Evolutionary conservation across 1,140 invertebrate genomes (phyloP), one percentile per base, ranked within the genome.

Genomic region (Orchesella cincta): DNA sequence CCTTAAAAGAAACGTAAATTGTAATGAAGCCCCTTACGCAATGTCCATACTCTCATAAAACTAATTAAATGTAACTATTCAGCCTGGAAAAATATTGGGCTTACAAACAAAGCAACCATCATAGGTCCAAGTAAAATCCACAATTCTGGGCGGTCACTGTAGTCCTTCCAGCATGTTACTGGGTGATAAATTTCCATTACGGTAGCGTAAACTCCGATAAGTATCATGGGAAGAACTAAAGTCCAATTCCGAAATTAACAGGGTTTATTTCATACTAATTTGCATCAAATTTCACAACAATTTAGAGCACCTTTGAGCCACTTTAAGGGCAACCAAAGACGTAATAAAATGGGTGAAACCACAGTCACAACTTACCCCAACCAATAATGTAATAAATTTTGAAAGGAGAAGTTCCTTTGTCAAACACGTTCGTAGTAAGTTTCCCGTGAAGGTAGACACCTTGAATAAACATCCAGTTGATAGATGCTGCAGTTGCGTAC

Each of bases 401-500:
- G 70, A 88, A 86, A n/a, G 84, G 82, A 83, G n/a, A n/a, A n/a
- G 85, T 80, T 83, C 85, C 78, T 82, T 85, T 33, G 83, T 87
- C 57, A 84, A 88, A 88, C 0, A 89, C 86, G 74, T 88, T 87
- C 12, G 88, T 86, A 3, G 87, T 86, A 1, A 83, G 62, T 72
- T 83, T 81, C 0, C 88, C 88, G 80, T 88, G 87, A 0, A 89
- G 83, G 74, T 87, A 87, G 0, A 88, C 80, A 1, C 88, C 88
- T 80, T 89, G 88, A 1, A 88, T 85, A 81, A 89, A 88, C 88
- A 89, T 89, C 88, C 88, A 89, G 82, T 87, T 87, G 78, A 89
- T 87, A 76, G 86, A 87, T 20, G 87, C 84, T 67, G 86, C 83
- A 28, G 85, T 84, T 5, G 86, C 81, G 79, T 88, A 89, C 81